Conservation (phyloP, 2,888 invertebrate species). For the Lycia hirtaria region DNA sequence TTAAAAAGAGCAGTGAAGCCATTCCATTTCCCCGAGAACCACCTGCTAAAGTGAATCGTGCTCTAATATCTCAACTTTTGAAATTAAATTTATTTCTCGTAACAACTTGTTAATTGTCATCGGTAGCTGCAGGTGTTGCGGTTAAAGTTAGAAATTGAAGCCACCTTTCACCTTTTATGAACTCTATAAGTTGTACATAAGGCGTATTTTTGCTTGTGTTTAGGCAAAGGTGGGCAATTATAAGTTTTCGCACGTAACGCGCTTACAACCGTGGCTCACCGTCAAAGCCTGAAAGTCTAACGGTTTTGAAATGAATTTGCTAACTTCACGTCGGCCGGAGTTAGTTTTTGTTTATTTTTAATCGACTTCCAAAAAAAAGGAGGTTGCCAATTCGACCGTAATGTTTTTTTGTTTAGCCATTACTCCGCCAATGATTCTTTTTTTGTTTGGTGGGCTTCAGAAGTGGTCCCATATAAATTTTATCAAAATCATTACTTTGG, state of each 20-base stretch:
- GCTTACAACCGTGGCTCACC: constrained; percentile 32
- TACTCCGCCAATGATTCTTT: no score
- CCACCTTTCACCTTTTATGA: constrained; percentile 7
- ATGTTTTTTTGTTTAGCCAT: no score
- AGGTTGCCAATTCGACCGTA: no score
- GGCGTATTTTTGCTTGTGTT: constrained; percentile 15
- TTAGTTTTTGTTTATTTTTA: constrained; percentile 23
- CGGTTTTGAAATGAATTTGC: constrained; percentile 30
- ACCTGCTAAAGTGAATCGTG: constrained; percentile 29
- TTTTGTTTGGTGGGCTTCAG: no score
- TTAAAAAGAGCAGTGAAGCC: background rate
- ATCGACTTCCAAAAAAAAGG: no score
- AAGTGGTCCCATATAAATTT: no score
- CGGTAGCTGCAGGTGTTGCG: constrained; percentile 35
- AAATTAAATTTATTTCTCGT: constrained; percentile 38
- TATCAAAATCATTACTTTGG: no score
- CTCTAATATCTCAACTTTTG: constrained; percentile 35
- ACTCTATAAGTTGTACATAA: constrained; percentile 8
- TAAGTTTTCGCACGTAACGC: constrained; percentile 44
- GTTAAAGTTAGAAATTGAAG: constrained; percentile 18
- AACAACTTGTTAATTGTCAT: constrained; percentile 40
- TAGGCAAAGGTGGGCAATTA: constrained; percentile 37
- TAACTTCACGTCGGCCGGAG: constrained; percentile 12
- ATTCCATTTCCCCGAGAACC: constrained; percentile 1
- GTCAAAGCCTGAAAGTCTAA: constrained; percentile 33